Conservation (phyloP, 1,140 invertebrate genomes). For the Hestina assimilis region DNA sequence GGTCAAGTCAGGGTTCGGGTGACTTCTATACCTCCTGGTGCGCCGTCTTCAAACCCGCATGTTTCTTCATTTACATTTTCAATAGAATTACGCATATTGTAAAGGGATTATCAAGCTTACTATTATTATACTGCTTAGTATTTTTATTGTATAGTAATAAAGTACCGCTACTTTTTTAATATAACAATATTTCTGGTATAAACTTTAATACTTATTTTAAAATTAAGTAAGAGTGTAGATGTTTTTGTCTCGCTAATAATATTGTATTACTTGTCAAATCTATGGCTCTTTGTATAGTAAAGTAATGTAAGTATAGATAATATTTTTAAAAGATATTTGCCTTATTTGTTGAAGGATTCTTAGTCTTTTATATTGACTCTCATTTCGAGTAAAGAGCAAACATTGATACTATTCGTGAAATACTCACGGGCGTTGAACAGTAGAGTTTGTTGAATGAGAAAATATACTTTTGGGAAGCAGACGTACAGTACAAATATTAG, state of each 20-base stretch:
- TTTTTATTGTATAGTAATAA: too few species aligned
- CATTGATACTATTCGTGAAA: slow-evolving; percentile 39
- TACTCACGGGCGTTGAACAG: slow-evolving; percentile 56
- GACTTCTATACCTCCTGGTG: slow-evolving; percentile 49
- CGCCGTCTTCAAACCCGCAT: slow-evolving; percentile 37
- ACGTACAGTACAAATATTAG: slow-evolving; percentile 70
- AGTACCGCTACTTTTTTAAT: too few species aligned
- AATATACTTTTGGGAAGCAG: slow-evolving; percentile 73
- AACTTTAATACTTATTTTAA: too few species aligned
- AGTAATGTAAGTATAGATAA: too few species aligned
- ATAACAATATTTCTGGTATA: too few species aligned
- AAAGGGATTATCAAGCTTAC: slow-evolving; percentile 7
- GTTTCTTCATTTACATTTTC: slow-evolving; percentile 61
- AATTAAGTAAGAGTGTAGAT: too few species aligned
- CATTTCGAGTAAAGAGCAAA: slow-evolving; percentile 44
- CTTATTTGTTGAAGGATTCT: neutral
- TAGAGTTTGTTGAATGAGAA: slow-evolving; percentile 70
- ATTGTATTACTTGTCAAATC: too few species aligned
- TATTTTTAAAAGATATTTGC: neutral
- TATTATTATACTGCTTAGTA: too few species aligned
- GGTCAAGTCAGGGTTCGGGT: slow-evolving; percentile 47
- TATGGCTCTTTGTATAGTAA: too few species aligned
- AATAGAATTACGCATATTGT: slow-evolving; percentile 28
- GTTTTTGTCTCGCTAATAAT: too few species aligned
- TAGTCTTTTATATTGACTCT: neutral